A percentile compares a stretch with the other conserved stretches of the same genome.
phyloP scores from a whole-genome alignment of 2,113 vertebrate species.

The Gracilinanus agilis region DNA sequence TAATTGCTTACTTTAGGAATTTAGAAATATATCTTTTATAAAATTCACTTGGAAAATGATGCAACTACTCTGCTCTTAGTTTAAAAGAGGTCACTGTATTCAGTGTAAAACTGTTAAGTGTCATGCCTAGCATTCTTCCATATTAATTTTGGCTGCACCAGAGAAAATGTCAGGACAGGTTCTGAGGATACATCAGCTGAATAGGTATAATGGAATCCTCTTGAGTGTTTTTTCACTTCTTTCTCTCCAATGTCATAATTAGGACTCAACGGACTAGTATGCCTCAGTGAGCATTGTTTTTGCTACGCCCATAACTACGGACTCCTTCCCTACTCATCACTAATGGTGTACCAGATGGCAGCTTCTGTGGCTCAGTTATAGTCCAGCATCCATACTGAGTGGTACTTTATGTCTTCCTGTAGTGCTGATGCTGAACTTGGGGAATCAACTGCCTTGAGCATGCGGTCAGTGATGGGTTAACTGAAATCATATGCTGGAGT shows the following conservation, averaged over 20 bases:
- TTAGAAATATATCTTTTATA: not conserved
- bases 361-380: not conserved
- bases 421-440: constrained; percentile 1
- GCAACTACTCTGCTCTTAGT: not conserved
- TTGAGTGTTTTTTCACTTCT: not conserved
- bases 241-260: not conserved
- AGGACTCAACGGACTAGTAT: not conserved
- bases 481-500: not conserved
- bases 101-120: not conserved
- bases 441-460: not conserved
- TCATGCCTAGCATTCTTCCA: not conserved
- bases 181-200: not conserved
- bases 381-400: not conserved
- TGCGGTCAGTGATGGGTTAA: not conserved
- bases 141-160: not conserved
- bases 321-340: not conserved
- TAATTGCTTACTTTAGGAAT: not conserved
- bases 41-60: not conserved
- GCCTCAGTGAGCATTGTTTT: not conserved
- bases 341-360: not conserved
- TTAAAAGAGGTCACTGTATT: not conserved
- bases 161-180: not conserved
- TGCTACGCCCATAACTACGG: not conserved
- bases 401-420: not conserved
- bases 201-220: not conserved